Conservation (phyloP, 2,888 invertebrate genomes). For the Catotricha subobsoleta region DNA sequence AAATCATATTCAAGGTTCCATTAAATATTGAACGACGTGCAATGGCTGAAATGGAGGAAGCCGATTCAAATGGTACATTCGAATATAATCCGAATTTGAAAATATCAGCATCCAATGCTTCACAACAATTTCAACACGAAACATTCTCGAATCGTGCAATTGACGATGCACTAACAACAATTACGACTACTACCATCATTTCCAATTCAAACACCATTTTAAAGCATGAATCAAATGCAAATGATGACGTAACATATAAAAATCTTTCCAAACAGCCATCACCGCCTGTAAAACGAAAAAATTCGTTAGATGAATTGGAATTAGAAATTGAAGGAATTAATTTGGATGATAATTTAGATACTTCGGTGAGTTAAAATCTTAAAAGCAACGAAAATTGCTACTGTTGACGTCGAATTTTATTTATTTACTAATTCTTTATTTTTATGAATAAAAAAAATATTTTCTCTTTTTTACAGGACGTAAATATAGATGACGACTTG, state of each 20-base stretch:
- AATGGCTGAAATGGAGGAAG: conserved; percentile 48
- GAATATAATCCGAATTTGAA: conserved; percentile 17
- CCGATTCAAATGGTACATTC: conserved; percentile 36
- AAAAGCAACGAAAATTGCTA: too few species aligned
- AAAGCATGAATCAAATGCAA: conserved; percentile 10
- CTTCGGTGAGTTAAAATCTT: conserved; percentile 36
- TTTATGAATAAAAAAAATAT: too few species aligned
- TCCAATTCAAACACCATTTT: background rate
- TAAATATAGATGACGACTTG: conserved; percentile 55
- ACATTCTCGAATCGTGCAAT: conserved; percentile 4
- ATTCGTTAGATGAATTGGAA: conserved; percentile 49
- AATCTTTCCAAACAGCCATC: conserved; percentile 15
- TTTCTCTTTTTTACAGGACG: conserved; percentile 44
- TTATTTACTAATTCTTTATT: too few species aligned
- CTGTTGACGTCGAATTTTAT: too few species aligned
- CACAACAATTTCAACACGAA: background rate
- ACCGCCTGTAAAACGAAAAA: conserved; percentile 19
- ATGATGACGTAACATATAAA: too few species aligned
- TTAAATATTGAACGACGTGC: conserved; percentile 50
- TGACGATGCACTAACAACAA: conserved; percentile 7
- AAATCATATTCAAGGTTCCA: too few species aligned
- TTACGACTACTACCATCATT: background rate
- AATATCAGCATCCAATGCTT: background rate
- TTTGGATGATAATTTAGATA: conserved; percentile 62
- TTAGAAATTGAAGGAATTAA: conserved; percentile 66